Base-by-base conservation (phyloP, 2,888 invertebrate species). In the Drosophila formosana region DNA sequence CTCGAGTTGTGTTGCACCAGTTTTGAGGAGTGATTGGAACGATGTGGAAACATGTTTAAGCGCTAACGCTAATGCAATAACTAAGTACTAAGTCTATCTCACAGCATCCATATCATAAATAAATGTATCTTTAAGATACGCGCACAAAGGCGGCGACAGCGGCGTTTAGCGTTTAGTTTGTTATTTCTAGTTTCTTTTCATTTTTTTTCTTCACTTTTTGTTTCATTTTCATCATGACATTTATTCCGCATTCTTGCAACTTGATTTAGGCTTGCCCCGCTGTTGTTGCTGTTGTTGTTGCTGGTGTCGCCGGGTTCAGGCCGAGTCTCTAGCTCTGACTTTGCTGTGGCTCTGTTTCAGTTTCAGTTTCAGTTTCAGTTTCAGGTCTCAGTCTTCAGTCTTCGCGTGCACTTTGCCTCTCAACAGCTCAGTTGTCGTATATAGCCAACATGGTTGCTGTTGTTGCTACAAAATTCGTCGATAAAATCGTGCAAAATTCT, bases 241-340 rank as follows among this genome's bases (percentile, higher is more conserved):
- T 85, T 85, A 85, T 85, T 85, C 85, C 85, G 84, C 84, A 85
- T 85, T 85, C 88, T 88, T 85, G 80, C 83, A 79, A 89, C 89
- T 85, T 85, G 85, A 81, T 87, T 87, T 87, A 89, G 88, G 89
- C 89, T 87, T 84, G 89, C 88, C 84, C 45, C 26, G 60, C 43
- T 45, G 64, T 28, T 58, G 66, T 26, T 58, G 39, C 8, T 57
- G 41, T 23, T 60, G 55, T 34, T 63, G 70, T 49, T 60, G 57
- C 57, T 66, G 45, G 45, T 66, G 72, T 72, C 67, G 72, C 62
- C 57, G 30, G 26, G 72, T 66, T 72, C 55, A 72, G 65, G 37
- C 41, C 34, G 30, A 67, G 68, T 39, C 41, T 62, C n/a, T 46
- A 49, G 43, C 53, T 55, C 32, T 25, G 45, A 25, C 55, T 55